Evolutionary conservation across 2,888 invertebrate genomes (phyloP).

Genomic region (Cybosia mesomella): DNA sequence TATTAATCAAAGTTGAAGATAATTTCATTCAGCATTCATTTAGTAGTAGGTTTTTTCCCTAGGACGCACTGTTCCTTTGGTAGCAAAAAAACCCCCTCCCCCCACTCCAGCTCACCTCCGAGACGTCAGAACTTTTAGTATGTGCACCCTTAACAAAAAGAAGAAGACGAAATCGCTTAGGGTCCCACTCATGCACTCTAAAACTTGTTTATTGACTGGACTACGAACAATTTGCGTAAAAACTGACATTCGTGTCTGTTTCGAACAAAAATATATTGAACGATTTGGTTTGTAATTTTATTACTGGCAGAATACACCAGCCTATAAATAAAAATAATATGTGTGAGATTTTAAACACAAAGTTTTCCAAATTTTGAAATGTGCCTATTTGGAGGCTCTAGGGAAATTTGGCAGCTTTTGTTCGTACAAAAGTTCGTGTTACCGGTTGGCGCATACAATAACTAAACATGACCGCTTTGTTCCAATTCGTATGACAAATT

Average conservation of each 20-base stretch:
- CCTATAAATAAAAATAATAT: conserved; percentile 16
- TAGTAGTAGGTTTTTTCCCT: no score
- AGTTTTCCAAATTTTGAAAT: conserved; percentile 24
- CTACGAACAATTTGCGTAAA: conserved; percentile 57
- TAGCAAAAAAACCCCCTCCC: no score
- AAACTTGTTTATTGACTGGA: no score
- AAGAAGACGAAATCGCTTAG: no score
- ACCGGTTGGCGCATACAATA: conserved; percentile 15
- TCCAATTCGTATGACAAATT: conserved; percentile 6
- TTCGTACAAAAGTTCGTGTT: conserved; percentile 25
- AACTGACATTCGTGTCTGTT: conserved; percentile 66
- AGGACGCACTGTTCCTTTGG: no score
- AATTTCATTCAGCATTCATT: no score
- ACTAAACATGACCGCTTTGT: conserved; percentile 18
- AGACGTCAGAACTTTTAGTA: no score
- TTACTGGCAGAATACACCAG: conserved; percentile 35
- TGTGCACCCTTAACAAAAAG: no score
- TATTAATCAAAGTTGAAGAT: no score
- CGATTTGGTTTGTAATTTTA: conserved; percentile 36
- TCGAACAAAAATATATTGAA: conserved; percentile 51
- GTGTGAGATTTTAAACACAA: conserved; percentile 23
- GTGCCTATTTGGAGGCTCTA: conserved; percentile 16
- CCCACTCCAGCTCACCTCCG: no score
- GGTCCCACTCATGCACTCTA: no score
- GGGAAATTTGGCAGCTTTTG: conserved; percentile 25